phyloP scores from a whole-genome alignment of 2,797 vertebrate genomes.

The Crax fasciolata region DNA sequence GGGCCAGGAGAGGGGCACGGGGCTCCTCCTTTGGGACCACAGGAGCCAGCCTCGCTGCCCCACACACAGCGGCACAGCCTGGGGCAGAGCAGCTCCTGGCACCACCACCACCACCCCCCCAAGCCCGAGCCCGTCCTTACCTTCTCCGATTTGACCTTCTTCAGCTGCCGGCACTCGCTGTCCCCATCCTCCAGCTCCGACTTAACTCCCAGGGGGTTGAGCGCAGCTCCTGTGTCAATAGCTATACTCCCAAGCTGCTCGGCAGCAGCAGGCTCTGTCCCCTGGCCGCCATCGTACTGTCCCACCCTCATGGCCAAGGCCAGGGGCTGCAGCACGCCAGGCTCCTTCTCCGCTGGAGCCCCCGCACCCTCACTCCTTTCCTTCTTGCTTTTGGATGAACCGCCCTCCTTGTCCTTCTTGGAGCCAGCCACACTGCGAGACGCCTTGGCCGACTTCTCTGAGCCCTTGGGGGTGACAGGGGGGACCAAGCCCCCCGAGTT shows the following conservation, averaged over 20 bases:
- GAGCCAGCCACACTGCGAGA: conserved; percentile 90
- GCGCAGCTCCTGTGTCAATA: conserved; percentile 94
- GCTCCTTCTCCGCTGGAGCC: conserved; percentile 90
- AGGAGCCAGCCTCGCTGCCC: rapidly evolving
- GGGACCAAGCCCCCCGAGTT: conserved; percentile 84
- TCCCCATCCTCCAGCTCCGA: conserved; percentile 95
- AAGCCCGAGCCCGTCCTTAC: conserved; percentile 82
- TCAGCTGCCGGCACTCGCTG: conserved; percentile 92
- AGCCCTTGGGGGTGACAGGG: conserved; percentile 89
- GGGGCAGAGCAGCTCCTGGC: rapidly evolving
- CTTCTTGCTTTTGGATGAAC: conserved; percentile 95
- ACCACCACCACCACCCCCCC: rapidly evolving
- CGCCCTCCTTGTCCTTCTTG: conserved; percentile 96
- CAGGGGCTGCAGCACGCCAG: conserved; percentile 89
- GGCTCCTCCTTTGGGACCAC: neutral
- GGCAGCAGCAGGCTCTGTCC: conserved; percentile 88
- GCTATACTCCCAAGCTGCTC: conserved; percentile 97
- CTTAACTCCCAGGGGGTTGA: conserved; percentile 94
- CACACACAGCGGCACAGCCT: rapidly evolving
- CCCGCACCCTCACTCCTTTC: conserved; percentile 92
- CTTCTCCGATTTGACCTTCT: conserved; percentile 98
- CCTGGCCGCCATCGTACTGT: conserved; percentile 91
- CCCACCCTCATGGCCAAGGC: conserved; percentile 89
- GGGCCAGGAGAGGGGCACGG: neutral
- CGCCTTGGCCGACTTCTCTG: conserved; percentile 93